phyloP scores from a whole-genome alignment of 2,888 invertebrate genomes.

The Chironomus riparius region DNA sequence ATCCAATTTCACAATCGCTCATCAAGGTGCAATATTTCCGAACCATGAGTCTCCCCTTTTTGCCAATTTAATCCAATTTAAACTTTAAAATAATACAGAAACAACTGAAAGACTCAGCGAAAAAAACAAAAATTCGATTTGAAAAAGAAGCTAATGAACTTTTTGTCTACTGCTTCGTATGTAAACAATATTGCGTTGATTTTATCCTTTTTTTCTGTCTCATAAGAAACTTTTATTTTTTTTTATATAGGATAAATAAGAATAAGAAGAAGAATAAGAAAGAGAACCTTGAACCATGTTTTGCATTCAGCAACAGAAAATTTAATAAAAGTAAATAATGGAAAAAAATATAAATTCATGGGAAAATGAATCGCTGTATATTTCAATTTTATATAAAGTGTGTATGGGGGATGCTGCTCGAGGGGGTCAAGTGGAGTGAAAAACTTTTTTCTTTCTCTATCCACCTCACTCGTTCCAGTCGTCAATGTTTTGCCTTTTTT shows the following conservation, averaged over 20 bases:
- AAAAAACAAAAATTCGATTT: not conserved
- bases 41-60: too few relatives aligned
- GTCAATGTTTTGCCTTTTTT: not conserved
- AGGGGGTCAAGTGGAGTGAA: not conserved
- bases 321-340: slow-evolving; percentile 20
- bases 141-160: slow-evolving; percentile 13
- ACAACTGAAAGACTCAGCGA: not conserved
- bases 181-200: slow-evolving; percentile 22
- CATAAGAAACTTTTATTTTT: not conserved
- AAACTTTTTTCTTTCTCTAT: not conserved
- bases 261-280: not conserved
- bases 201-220: not conserved
- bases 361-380: slow-evolving; percentile 23
- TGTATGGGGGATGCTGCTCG: not conserved
- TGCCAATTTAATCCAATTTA: too few relatives aligned
- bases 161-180: not conserved
- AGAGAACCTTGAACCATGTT: slow-evolving; percentile 7
- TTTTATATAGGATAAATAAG: not conserved
- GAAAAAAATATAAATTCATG: slow-evolving; percentile 17
- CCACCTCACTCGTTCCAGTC: not conserved
- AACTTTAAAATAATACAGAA: too few relatives aligned
- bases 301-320: not conserved
- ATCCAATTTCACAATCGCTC: too few relatives aligned
- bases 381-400: not conserved
- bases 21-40: too few relatives aligned